A percentile compares a stretch with the other conserved stretches of the same genome.
phyloP scores from a whole-genome alignment of 2,113 vertebrate genomes.

The Prinia subflava region DNA sequence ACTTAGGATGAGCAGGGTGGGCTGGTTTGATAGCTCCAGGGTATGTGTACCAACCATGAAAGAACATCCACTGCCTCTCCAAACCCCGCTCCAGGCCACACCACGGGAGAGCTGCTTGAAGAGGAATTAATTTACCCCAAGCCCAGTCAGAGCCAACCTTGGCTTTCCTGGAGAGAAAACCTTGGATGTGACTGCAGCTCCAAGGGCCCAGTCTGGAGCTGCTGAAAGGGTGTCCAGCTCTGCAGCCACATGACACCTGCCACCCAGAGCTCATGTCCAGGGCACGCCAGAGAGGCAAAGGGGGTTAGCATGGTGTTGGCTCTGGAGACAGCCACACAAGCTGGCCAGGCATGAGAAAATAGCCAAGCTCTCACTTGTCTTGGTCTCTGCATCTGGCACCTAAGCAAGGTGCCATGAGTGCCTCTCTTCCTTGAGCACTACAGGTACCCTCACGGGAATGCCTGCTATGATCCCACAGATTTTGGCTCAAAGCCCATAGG shows the following conservation, averaged over 20 bases:
- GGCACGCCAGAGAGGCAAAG: background rate
- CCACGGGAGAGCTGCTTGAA: background rate
- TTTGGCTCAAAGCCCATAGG: background rate
- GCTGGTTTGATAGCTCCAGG: background rate
- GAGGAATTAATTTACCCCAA: background rate
- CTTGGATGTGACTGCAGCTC: background rate
- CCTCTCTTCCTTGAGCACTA: background rate
- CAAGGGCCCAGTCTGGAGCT: background rate
- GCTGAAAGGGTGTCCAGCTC: background rate
- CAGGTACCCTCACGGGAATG: background rate
- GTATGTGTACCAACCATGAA: fast-evolving
- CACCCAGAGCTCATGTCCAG: background rate
- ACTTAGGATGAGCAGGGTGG: background rate
- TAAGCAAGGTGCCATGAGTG: background rate
- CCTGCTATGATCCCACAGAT: background rate
- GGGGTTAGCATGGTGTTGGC: background rate
- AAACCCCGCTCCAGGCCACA: background rate
- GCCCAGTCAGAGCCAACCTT: background rate
- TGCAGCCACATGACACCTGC: background rate
- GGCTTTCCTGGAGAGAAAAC: background rate
- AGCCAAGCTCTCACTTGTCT: background rate
- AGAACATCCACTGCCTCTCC: background rate
- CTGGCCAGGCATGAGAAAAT: background rate
- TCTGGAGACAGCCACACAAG: background rate
- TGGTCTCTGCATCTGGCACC: background rate